Conservation (phyloP, 2,888 invertebrate genomes). For the Drosophila meridionalis region DNA sequence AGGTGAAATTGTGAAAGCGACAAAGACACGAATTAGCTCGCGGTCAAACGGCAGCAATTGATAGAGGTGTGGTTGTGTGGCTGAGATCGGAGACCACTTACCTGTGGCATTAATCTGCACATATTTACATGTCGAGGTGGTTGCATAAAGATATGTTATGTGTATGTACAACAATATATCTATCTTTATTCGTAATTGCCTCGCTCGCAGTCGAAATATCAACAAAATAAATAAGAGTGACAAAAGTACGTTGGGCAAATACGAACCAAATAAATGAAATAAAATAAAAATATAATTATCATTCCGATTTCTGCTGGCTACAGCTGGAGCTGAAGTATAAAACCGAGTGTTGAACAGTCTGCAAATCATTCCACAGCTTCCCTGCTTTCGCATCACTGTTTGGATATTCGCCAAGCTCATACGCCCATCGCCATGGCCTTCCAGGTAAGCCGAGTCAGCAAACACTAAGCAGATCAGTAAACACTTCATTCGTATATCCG, state of each 20-base stretch:
- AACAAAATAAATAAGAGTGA: constrained; percentile 53
- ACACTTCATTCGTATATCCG: background rate
- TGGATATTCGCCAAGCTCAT: constrained; percentile 42
- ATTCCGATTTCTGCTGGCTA: constrained; percentile 45
- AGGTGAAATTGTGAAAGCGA: constrained; percentile 75
- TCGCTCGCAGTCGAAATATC: constrained; percentile 53
- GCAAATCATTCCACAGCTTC: constrained; percentile 74
- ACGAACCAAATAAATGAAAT: constrained; percentile 21
- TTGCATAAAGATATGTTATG: constrained; percentile 64
- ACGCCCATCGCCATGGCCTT: constrained; percentile 68
- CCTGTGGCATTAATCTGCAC: constrained; percentile 75
- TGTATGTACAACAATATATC: constrained; percentile 2
- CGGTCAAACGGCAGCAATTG: constrained; percentile 57
- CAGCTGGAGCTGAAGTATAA: constrained; percentile 61
- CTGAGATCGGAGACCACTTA: constrained; percentile 41
- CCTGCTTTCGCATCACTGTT: constrained; percentile 52
- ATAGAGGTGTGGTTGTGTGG: constrained; percentile 43
- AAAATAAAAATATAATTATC: constrained; percentile 24
- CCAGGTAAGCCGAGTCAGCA: constrained; percentile 54
- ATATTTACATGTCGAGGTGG: constrained; percentile 63
- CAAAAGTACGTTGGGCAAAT: constrained; percentile 59
- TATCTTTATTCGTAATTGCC: constrained; percentile 50
- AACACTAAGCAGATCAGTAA: background rate
- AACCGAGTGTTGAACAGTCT: constrained; percentile 42
- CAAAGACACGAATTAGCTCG: constrained; percentile 46